Conservation (phyloP, 2,888 invertebrate genomes). For the Lycaena phlaeas region DNA sequence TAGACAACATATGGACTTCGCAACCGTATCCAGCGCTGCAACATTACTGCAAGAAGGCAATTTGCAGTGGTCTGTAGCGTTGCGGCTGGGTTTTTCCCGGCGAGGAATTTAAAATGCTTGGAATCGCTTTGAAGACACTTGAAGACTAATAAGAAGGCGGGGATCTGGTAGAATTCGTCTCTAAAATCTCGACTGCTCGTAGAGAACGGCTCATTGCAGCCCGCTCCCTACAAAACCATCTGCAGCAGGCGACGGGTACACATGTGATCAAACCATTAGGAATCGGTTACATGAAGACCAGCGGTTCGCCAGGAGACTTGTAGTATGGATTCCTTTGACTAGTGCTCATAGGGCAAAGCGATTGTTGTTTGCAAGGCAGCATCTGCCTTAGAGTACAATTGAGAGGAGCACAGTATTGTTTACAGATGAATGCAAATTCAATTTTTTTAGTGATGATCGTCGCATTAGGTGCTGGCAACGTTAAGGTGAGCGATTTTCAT, state of each 20-base stretch:
- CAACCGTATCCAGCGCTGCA: constrained; percentile 3
- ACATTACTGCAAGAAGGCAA: constrained; percentile 9
- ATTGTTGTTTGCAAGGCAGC: constrained; percentile 10
- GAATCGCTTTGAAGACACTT: constrained; percentile 14
- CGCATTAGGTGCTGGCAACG: too few relatives aligned
- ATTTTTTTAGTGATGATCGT: constrained; percentile 1
- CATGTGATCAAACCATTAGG: constrained; percentile 12
- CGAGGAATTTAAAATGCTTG: constrained; percentile 13
- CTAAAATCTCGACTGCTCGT: too few relatives aligned
- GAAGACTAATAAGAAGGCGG: constrained; percentile 7
- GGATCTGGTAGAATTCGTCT: constrained; percentile 16
- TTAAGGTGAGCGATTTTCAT: constrained; percentile 3
- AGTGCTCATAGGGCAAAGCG: constrained; percentile 11
- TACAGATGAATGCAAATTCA: background rate
- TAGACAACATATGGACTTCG: background rate
- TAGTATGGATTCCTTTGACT: constrained; percentile 12
- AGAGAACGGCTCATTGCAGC: constrained; percentile 14
- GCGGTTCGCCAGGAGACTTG: constrained; percentile 10
- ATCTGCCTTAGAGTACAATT: constrained; percentile 9
- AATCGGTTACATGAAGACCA: constrained; percentile 11
- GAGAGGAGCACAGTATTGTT: constrained; percentile 7
- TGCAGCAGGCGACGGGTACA: constrained; percentile 11
- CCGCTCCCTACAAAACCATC: constrained; percentile 12
- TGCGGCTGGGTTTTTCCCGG: background rate
- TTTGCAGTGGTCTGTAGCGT: background rate